A percentile compares a stretch with the other conserved stretches of the same genome.
Evolutionary conservation across 23 tunicate species (phyloP).

Genomic region (Styela clava): DNA sequence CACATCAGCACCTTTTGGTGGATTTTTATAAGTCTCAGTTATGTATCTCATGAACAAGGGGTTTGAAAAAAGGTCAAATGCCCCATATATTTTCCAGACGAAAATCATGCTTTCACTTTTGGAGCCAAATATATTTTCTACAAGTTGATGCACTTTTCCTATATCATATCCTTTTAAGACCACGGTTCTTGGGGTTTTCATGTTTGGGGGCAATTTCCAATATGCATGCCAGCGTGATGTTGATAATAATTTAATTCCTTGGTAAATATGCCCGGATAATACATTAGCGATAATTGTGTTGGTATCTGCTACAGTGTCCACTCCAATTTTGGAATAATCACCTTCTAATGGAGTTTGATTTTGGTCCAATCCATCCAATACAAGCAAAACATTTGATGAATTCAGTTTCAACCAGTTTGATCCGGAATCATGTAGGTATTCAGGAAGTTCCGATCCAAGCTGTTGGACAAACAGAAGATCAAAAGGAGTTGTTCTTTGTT

Average conservation of each 20-base stretch:
- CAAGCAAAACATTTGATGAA: not conserved
- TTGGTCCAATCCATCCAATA: not conserved
- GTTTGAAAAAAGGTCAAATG: not conserved
- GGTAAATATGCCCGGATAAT: not conserved
- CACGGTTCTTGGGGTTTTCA: not conserved
- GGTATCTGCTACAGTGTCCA: not conserved
- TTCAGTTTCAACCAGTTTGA: not conserved
- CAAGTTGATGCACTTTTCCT: not conserved
- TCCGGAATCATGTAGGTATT: not conserved
- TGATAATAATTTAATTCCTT: not conserved
- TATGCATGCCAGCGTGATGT: not conserved
- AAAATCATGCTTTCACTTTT: not conserved
- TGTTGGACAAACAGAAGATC: conserved; percentile 11
- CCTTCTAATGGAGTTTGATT: not conserved
- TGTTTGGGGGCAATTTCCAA: not conserved
- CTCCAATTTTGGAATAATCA: not conserved
- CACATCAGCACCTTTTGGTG: not conserved
- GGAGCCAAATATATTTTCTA: not conserved
- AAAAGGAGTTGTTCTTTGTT: not conserved
- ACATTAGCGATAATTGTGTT: not conserved
- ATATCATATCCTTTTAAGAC: not conserved
- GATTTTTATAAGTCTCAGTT: not conserved
- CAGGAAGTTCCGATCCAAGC: not conserved
- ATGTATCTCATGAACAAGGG: not conserved
- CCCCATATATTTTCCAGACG: not conserved